These are phyloP conservation scores for Globicephala melas DNA, from an alignment of 2,113 vertebrate genomes.

Conservation along the genomic window DNA sequence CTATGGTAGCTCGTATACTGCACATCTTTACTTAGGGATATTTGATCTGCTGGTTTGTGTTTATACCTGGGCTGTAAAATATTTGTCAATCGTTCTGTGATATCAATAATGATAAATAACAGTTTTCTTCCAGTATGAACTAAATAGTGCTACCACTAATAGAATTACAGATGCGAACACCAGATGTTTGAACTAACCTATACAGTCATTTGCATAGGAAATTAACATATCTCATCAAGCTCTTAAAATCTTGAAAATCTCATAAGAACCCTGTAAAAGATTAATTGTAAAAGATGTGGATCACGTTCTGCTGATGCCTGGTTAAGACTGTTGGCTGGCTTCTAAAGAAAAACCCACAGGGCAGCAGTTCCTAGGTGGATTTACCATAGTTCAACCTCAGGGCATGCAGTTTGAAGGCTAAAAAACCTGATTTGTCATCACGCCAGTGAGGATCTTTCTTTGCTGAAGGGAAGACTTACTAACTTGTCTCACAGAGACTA, in stretches of 20 bases:
- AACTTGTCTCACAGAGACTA: not conserved
- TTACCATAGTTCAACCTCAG: not conserved
- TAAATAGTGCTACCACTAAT: not conserved
- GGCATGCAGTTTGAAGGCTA: not conserved
- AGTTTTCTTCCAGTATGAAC: not conserved
- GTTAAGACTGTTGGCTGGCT: not conserved
- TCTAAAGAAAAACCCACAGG: not conserved
- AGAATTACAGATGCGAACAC: not conserved
- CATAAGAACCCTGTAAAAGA: not conserved
- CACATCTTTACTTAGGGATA: not conserved
- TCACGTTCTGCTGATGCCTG: not conserved
- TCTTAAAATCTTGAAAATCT: not conserved
- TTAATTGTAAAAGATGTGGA: not conserved
- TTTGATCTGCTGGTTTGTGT: not conserved
- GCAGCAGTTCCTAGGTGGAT: not conserved
- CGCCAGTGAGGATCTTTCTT: not conserved
- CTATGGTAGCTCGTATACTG: not conserved
- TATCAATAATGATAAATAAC: not conserved
- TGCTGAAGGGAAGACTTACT: not conserved
- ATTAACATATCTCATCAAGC: not conserved
- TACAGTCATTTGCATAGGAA: not conserved
- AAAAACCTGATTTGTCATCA: not conserved
- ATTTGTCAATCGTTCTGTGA: not conserved
- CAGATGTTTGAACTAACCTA: not conserved
- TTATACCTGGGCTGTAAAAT: not conserved